Base-by-base conservation (phyloP, 2,113 vertebrate species). In the Maccullochella peelii region DNA sequence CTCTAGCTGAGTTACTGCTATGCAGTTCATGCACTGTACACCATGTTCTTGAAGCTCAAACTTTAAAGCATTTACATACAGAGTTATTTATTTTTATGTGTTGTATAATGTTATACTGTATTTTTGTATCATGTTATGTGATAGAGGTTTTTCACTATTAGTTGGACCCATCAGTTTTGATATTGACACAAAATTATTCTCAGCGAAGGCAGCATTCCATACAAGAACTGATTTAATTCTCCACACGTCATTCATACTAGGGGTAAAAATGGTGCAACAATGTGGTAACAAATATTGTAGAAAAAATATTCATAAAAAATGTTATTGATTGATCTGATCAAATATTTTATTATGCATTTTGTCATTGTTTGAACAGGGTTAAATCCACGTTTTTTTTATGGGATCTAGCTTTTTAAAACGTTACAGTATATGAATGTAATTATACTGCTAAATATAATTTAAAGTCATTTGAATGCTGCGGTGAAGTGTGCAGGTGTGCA, bases 1-100 rank as follows among this genome's bases (percentile, higher is more conserved):
- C n/a, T 80, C 27, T 59, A 79, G 67, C 23, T 65, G 67, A n/a
- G 52, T 59, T 33, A n/a, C 27, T 27, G 71, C 8, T 20, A 40
- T 50, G 40, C 23, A 65, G 50, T 73, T 62, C 10, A 47, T 21
- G n/a, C 16, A 52, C 52, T 62, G 11, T 36, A 36, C 20, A 44
- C 9, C 27, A 8, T 11, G n/a, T 69, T 36, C 30, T n/a, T 42
- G 18, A 1, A 40, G n/a, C 40, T 50, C 18, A 67, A 67, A 23
- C 50, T 63, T 38, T 9, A 23, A 49, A 5, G 10, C 36, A 47
- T 44, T 84, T 66, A 25, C 23, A 55, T 16, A 40, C 15, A 50
- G 6, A 11, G 11, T 42, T 9, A 47, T 49, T 33, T 61, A 11
- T 18, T 44, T 76, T 6, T 23, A 58, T 67, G 15, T 23, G 4